A percentile compares a stretch with the other conserved stretches of the same genome.
phyloP scores from a whole-genome alignment of 2,888 invertebrate species.

The Noctua janthina region DNA sequence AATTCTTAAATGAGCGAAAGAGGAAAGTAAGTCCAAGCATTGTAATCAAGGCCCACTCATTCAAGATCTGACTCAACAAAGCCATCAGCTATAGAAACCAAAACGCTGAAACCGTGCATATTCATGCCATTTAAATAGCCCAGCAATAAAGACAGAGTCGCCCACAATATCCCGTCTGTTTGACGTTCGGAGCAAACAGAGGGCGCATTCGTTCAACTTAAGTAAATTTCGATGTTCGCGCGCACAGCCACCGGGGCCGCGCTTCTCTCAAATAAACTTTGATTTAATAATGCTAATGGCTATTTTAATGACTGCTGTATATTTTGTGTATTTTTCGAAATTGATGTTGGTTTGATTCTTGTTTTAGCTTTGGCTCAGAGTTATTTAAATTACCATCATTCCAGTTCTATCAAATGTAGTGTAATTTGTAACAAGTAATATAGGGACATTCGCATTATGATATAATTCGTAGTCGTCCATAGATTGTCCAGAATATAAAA shows the following conservation, averaged over 20 bases:
- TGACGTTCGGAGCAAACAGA: constrained; percentile 87
- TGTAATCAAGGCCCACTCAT: not conserved
- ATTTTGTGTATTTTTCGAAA: constrained; percentile 38
- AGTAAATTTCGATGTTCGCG: constrained; percentile 90
- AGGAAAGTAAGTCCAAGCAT: constrained; percentile 9
- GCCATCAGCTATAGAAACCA: constrained; percentile 70
- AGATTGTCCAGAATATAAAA: not conserved
- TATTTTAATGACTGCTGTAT: constrained; percentile 69
- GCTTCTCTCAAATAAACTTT: constrained; percentile 77
- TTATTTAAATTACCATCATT: not conserved
- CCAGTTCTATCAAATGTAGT: not conserved
- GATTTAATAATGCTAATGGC: constrained; percentile 75
- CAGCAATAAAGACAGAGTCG: constrained; percentile 79
- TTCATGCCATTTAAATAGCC: constrained; percentile 82
- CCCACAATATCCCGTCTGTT: constrained; percentile 80
- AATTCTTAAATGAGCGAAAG: not conserved
- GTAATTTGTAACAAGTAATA: not conserved
- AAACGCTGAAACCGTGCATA: constrained; percentile 79
- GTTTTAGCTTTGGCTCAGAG: not conserved
- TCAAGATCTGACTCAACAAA: constrained; percentile 47
- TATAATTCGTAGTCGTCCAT: not conserved
- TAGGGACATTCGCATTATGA: not conserved
- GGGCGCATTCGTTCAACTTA: constrained; percentile 90
- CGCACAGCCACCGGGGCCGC: constrained; percentile 74
- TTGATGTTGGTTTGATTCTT: constrained; percentile 15